phyloP scores from a whole-genome alignment of 2,797 vertebrate species.

The Remorina albescens region DNA sequence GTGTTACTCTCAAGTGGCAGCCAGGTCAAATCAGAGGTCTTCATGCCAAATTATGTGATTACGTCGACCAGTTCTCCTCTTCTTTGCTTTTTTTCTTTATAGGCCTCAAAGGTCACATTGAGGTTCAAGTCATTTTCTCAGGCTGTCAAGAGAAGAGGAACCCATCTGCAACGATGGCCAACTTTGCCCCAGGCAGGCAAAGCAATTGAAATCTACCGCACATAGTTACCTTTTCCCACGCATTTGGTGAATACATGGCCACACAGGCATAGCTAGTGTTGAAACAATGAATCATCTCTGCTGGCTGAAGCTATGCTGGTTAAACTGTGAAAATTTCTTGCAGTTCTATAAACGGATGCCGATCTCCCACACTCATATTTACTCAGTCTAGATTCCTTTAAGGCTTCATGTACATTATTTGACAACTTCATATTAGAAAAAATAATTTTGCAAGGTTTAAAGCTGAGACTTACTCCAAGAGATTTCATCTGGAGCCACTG shows the following conservation, averaged over 20 bases:
- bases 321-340: conserved; percentile 44
- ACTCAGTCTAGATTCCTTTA: conserved; percentile 27
- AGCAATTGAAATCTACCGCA: conserved; percentile 64
- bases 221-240: conserved; percentile 61
- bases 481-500: conserved; percentile 39
- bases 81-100: conserved; percentile 60
- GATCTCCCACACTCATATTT: conserved; percentile 28
- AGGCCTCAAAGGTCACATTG: conserved; percentile 64
- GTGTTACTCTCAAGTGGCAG: conserved; percentile 33
- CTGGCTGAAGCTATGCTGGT: conserved; percentile 43
- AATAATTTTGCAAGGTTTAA: conserved; percentile 46
- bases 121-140: conserved; percentile 71
- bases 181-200: conserved; percentile 64
- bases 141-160: conserved; percentile 62
- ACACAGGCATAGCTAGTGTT: conserved; percentile 56
- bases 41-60: conserved; percentile 79
- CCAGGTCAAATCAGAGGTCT: conserved; percentile 75
- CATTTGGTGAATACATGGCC: conserved; percentile 51
- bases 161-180: conserved; percentile 59
- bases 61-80: conserved; percentile 57
- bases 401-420: conserved; percentile 54
- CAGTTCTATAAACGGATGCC: conserved; percentile 49
- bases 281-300: conserved; percentile 66
- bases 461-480: conserved; percentile 28
- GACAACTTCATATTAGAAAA: conserved; percentile 52